Evolutionary conservation across 2,113 vertebrate species (phyloP), one percentile per base, ranked within the genome.

Genomic region (Hippocampus mohnikei): DNA sequence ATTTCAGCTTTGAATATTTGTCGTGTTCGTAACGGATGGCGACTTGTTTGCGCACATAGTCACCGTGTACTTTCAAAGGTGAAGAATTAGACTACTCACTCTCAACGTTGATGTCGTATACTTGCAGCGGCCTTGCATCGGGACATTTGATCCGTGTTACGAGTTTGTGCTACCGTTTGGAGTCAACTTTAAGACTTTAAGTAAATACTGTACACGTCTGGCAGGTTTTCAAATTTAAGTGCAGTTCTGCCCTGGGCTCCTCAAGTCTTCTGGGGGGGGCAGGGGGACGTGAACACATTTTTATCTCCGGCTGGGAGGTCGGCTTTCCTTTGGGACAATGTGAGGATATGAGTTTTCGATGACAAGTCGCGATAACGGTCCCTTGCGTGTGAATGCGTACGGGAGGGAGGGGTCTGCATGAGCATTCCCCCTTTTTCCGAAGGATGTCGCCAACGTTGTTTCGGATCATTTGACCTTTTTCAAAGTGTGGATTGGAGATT

Each of bases 321-420:
- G 74, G 84, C 84, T 76, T 91, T 87, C 88, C 91, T 89, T 79
- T 72, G 88, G 89, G 88, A 91, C 89, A 92, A 92, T 92, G 88
- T 77, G 82, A 93, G 89, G 91, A 93, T 92, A 86, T 91, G 91
- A 91, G 77, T 85, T 84, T 85, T 88, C 86, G 90, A 92, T 93
- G 88, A 88, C 84, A 86, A 87, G 73, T 21, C 37, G 53, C 18
- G 88, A 91, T 92, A 92, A 89, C 73, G 66, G 62, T 33, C 67
- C 63, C 46, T 37, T 44, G 65, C 71, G 76, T 70, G 25, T 64
- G 68, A 40, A 41, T 42, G 67, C 68, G 78, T 71, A 67, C 64
- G 69, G 63, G 74, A 61, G 69, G 63, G 74, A 61, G 70, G 74
- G 25, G 68, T 61, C 59, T 69, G 67, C 67, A 77, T 8, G 50